Percentiles rank a stretch among this genome's conserved stretches.
These are phyloP conservation scores for Motacilla alba DNA, from an alignment of 2,113 vertebrate genomes.

Conservation along the genomic window DNA sequence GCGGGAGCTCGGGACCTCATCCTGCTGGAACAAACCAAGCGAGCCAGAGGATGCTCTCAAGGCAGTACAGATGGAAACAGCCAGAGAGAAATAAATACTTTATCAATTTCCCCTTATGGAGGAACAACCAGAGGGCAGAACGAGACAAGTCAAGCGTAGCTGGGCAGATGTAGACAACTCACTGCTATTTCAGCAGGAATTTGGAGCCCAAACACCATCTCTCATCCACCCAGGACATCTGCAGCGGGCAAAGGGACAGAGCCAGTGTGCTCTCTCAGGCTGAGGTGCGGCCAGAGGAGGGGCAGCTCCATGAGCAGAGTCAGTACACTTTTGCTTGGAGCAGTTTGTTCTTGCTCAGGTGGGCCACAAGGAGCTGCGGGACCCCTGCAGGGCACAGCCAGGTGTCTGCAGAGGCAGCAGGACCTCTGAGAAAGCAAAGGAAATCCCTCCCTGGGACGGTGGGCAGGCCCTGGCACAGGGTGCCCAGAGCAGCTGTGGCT, in stretches of 20 bases:
- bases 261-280: not conserved
- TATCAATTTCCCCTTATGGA: not conserved
- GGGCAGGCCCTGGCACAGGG: not conserved
- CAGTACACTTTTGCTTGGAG: not conserved
- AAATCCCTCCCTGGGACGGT: not conserved
- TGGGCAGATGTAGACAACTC: not conserved
- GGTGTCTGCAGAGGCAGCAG: not conserved
- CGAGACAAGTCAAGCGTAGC: not conserved
- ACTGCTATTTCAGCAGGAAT: not conserved
- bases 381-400: not conserved
- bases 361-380: not conserved
- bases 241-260: not conserved
- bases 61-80: not conserved
- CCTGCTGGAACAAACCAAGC: not conserved
- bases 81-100: conserved; percentile 5
- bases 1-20: not conserved
- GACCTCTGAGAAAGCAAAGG: not conserved
- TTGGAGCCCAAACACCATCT: not conserved
- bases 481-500: not conserved
- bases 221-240: not conserved
- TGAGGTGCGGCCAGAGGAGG: not conserved
- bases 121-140: not conserved
- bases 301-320: not conserved
- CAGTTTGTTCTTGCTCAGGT: not conserved
- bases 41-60: not conserved